Evolutionary conservation across 2,113 vertebrate species (phyloP), one percentile per base, ranked within the genome.

Genomic region (Gnathochromis pfefferi): DNA sequence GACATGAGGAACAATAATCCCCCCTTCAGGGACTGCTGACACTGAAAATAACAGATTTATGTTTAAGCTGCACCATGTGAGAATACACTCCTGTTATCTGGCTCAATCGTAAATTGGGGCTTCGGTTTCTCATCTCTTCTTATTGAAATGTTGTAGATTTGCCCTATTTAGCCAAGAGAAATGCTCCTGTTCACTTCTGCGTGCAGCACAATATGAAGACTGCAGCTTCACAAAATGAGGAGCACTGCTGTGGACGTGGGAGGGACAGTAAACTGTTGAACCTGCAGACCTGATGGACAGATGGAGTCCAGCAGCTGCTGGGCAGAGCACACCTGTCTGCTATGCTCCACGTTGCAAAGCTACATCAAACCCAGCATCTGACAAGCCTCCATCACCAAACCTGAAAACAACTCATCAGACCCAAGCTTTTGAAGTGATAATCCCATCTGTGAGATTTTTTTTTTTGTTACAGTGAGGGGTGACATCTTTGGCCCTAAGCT

Each of bases 21-120:
- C 53, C 35, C 87, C 92, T 85, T 91, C 70, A 86, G 92, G 92
- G 92, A 91, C 55, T n/a, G n/a, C 73, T 92, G 82, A 91, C 84
- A 81, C 87, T 33, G 82, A 85, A 87, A 90, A 91, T 88, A 85
- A 85, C 81, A 81, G 83, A 87, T 89, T 91, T 63, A 88, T 82
- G 82, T 89, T 78, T 47, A 88, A 92, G 82, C 70, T 81, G 78
- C 57, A 79, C 42, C 65, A 53, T 87, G 82, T 40, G 80, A 68
- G 87, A 88, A 83, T 14, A 70, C 80, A 70, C 40, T 33, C 12
- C 42, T 79, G 42, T 88, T 85, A 92, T 92, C 91, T 80, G 42
- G 45, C 73, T 73, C 81, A n/a, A 85, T 86, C 60, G 82, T 33
- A 91, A 84, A 90, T 51, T 83, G 17, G 23, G 42, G 33, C 31